phyloP scores from a whole-genome alignment of 2,113 vertebrate genomes.

The Zonotrichia leucophrys region DNA sequence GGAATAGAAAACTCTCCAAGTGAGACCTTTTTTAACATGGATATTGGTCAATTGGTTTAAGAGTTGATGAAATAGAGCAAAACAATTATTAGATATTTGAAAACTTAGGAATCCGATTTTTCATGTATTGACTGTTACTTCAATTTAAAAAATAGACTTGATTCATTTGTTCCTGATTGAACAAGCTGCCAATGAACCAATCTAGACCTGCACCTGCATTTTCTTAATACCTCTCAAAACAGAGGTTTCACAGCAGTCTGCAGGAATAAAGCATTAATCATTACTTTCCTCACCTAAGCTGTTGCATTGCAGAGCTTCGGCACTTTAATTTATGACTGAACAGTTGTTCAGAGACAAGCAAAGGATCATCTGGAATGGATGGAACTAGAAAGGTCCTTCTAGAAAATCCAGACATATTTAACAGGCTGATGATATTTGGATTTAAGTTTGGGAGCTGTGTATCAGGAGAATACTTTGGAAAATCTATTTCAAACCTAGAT shows the following conservation, averaged over 20 bases:
- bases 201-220: not conserved
- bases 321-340: not conserved
- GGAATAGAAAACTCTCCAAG: not conserved
- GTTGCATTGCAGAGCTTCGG: not conserved
- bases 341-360: not conserved
- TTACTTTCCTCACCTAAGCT: not conserved
- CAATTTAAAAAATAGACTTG: not conserved
- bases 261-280: not conserved
- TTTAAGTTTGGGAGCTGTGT: not conserved
- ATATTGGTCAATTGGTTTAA: not conserved
- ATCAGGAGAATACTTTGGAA: not conserved
- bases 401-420: not conserved
- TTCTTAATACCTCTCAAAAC: not conserved
- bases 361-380: not conserved
- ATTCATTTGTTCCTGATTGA: not conserved
- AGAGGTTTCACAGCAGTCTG: not conserved
- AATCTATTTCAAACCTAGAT: not conserved
- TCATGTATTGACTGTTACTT: not conserved
- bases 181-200: not conserved
- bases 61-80: not conserved
- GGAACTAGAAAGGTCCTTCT: not conserved
- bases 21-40: not conserved
- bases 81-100: not conserved
- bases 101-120: not conserved
- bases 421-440: not conserved